These are phyloP conservation scores for Phoeniculus purpureus DNA, from an alignment of 2,797 vertebrate species.

Conservation along the genomic window DNA sequence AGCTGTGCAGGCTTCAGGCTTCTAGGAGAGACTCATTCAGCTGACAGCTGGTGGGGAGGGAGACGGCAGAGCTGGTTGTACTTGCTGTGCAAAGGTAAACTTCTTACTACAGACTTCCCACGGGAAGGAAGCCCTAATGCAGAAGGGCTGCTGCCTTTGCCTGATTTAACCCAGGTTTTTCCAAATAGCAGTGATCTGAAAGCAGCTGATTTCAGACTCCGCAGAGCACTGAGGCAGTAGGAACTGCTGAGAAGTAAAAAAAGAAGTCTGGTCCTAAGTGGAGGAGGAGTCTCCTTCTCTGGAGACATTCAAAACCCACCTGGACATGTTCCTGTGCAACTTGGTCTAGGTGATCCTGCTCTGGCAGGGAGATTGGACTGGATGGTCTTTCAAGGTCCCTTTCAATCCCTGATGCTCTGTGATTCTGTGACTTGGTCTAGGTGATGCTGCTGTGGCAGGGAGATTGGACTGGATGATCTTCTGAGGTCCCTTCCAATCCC, in stretches of 20 bases:
- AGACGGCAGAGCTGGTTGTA: neutral
- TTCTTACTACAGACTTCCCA: conserved; percentile 31
- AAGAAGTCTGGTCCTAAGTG: neutral
- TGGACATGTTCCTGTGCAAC: too few relatives aligned
- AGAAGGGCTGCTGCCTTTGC: neutral
- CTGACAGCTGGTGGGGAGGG: neutral
- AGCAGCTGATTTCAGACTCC: neutral
- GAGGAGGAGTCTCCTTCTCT: too few relatives aligned
- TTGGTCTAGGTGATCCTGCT: too few relatives aligned
- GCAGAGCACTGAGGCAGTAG: neutral
- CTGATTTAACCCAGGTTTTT: conserved; percentile 24
- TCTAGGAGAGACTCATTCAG: neutral
- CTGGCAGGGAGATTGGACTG: too few relatives aligned
- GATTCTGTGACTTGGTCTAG: too few relatives aligned
- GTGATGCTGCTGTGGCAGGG: too few relatives aligned
- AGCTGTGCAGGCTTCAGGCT: neutral
- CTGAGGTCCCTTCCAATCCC: too few relatives aligned
- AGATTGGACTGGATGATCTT: too few relatives aligned
- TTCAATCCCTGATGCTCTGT: too few relatives aligned
- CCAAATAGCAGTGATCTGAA: neutral
- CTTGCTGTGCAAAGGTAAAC: conserved; percentile 39
- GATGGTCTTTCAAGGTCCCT: too few relatives aligned
- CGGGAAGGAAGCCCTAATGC: conserved; percentile 13
- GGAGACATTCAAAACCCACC: too few relatives aligned
- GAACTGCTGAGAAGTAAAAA: neutral